These are phyloP conservation scores for Mamestra configurata DNA, from an alignment of 1,140 invertebrate genomes.

Conservation along the genomic window DNA sequence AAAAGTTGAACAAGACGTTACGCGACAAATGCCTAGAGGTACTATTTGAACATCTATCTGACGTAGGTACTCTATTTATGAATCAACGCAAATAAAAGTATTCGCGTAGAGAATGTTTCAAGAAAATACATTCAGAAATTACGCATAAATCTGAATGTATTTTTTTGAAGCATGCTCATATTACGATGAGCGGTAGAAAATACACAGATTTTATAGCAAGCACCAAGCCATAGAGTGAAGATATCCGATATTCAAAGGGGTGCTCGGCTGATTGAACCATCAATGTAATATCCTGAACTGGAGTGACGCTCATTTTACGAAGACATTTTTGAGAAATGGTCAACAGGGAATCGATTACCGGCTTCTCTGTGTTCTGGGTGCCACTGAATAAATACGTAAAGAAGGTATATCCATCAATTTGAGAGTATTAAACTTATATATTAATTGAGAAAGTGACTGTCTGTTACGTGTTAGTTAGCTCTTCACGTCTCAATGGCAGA, in stretches of 20 bases:
- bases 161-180: too few species aligned
- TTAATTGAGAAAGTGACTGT: too few species aligned
- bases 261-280: constrained; percentile 40
- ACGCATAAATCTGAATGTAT: too few species aligned
- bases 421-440: too few species aligned
- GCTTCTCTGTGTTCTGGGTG: not conserved
- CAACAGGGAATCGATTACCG: constrained; percentile 47
- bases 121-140: constrained; percentile 16
- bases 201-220: constrained; percentile 20
- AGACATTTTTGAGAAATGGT: constrained; percentile 38
- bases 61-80: not conserved
- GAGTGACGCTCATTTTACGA: constrained; percentile 41
- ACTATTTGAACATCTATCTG: not conserved
- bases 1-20: too few species aligned
- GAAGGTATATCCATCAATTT: not conserved
- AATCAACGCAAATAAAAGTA: not conserved
- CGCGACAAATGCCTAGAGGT: too few species aligned
- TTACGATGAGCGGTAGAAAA: not conserved
- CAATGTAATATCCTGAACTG: constrained; percentile 42
- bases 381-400: not conserved
- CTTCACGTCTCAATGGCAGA: too few species aligned
- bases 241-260: constrained; percentile 20
- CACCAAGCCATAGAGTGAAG: not conserved
- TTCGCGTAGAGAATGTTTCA: not conserved
- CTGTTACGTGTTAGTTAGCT: too few species aligned